Evolutionary conservation across 1,140 invertebrate species (phyloP).

Genomic region (Apis florea): DNA sequence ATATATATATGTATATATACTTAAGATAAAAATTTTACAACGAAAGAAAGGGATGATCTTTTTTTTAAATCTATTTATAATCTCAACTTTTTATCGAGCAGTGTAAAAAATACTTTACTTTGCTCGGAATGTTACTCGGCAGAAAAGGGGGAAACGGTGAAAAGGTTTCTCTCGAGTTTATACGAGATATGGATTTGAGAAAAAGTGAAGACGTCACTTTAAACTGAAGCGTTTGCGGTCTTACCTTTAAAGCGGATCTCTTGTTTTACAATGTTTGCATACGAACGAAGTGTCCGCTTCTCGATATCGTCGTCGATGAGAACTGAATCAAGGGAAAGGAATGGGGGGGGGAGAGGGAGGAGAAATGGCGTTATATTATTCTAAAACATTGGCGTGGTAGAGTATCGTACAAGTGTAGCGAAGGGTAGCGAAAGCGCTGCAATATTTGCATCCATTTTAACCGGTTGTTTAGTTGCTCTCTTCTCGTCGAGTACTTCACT

Average conservation of each 20-base stretch:
- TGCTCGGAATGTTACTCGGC: background rate
- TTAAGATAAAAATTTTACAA: no score
- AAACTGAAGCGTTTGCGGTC: background rate
- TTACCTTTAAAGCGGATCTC: constrained; percentile 1
- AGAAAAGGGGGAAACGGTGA: background rate
- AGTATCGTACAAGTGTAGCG: background rate
- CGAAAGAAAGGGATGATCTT: no score
- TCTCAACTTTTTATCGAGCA: no score
- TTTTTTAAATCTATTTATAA: no score
- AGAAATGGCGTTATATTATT: background rate
- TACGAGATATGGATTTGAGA: background rate
- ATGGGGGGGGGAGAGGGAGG: background rate
- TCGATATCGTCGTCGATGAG: background rate
- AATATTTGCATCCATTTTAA: background rate
- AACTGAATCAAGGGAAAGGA: no score
- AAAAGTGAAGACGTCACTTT: background rate
- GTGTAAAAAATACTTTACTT: no score
- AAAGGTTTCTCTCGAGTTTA: background rate
- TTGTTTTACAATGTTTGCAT: background rate
- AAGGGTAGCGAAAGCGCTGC: background rate
- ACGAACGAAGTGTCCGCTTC: background rate
- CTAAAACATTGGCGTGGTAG: background rate
- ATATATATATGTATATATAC: no score
- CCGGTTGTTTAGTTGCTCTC: constrained; percentile 7
- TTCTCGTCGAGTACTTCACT: constrained; percentile 6